Evolutionary conservation across 2,888 invertebrate genomes (phyloP), one percentile per base, ranked within the genome.

Genomic region (Drosophila paracracens): DNA sequence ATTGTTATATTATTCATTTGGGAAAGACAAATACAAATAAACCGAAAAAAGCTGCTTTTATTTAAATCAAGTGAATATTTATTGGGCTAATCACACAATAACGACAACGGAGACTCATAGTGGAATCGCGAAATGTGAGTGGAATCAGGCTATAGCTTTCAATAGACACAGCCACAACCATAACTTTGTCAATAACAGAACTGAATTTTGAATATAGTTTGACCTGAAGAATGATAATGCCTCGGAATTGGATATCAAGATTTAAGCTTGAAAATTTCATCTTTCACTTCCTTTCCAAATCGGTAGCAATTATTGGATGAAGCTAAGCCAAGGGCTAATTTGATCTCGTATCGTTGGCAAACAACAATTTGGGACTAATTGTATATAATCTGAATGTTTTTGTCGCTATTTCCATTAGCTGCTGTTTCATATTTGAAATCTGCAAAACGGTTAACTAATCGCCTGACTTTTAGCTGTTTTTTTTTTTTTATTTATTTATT

Each of bases 381-480:
- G 54, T 71, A 63, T 66, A 62, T 76, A 65, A 69, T 72, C 67
- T 57, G 58, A 62, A 65, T 50, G 71, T 40, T 64, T 65, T 67
- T 40, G 65, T 77, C 29, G 69, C 57, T 68, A 70, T 63, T 72
- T 77, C 68, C 63, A 76, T 87, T 83, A 76, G 62, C 63, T 62
- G 58, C 53, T 51, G 56, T 71, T 61, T 71, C 62, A 64, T 79
- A 70, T 70, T 76, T 76, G 1, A 52, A 70, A 82, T 82, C 85
- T 70, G 75, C 74, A 74, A 86, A 83, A 73, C 74, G 83, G 80
- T 70, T 79, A 71, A 70, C 75, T 85, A 86, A 88, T 77, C 74
- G 74, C 58, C 56, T 33, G 66, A 53, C 62, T 79, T 67, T 65
- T 56, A 76, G 56, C 33, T 65, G 51, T 48, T 82, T 61, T 36